A percentile compares a stretch with the other conserved stretches of the same genome.
Evolutionary conservation across 2,888 invertebrate species (phyloP).

Genomic region (Hemithea aestivaria): DNA sequence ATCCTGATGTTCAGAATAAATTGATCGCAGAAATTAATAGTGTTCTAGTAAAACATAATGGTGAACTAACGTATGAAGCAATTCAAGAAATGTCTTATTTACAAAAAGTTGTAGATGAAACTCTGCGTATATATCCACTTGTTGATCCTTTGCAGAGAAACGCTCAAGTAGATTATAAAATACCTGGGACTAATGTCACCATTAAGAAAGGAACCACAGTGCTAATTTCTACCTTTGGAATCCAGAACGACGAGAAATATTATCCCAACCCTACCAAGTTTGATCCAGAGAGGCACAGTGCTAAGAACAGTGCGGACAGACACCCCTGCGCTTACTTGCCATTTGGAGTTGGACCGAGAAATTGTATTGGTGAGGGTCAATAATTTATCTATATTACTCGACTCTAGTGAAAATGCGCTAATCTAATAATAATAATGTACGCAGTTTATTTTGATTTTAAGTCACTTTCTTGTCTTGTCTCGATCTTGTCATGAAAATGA

Average conservation of each 20-base stretch:
- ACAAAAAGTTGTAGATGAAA: constrained; percentile 51
- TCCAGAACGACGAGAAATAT: constrained; percentile 58
- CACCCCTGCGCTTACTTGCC: constrained; percentile 54
- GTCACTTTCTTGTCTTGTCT: too few species aligned
- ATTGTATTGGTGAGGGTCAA: constrained; percentile 57
- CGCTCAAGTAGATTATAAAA: constrained; percentile 42
- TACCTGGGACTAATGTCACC: constrained; percentile 48
- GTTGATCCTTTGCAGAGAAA: constrained; percentile 51
- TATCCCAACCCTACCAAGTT: constrained; percentile 64
- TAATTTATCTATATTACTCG: too few species aligned
- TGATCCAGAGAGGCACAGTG: constrained; percentile 64
- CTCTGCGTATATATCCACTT: constrained; percentile 63
- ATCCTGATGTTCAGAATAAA: constrained; percentile 55
- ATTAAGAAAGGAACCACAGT: constrained; percentile 48
- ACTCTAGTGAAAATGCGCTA: too few species aligned
- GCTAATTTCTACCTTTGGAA: constrained; percentile 44
- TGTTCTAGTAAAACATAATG: constrained; percentile 37
- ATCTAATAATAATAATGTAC: too few species aligned
- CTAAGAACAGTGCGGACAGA: constrained; percentile 6
- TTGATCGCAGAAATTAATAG: constrained; percentile 43
- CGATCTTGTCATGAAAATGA: too few species aligned
- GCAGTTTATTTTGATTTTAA: too few species aligned
- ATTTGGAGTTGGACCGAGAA: constrained; percentile 60
- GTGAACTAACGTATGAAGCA: constrained; percentile 50
- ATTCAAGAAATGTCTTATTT: constrained; percentile 56